A percentile compares a stretch with the other conserved stretches of the same genome.
Conservation (phyloP, 2,888 invertebrate genomes). For the Teleogryllus oceanicus region DNA sequence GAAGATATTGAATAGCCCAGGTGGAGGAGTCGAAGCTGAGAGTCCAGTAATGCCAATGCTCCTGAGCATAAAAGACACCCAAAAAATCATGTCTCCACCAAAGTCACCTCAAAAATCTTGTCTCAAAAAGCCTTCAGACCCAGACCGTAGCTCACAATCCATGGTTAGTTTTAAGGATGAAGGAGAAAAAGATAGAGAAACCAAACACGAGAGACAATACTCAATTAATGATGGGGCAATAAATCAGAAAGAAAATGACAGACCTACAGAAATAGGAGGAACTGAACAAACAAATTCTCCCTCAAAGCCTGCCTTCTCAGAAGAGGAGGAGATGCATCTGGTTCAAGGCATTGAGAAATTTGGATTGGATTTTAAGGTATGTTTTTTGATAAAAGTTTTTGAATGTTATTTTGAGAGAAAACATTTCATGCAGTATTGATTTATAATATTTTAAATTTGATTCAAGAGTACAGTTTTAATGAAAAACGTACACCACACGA, state of each 20-base stretch:
- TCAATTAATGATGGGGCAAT: background rate
- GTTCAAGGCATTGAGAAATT: background rate
- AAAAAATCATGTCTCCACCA: background rate
- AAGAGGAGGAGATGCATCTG: background rate
- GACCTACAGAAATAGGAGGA: background rate
- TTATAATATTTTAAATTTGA: too few relatives aligned
- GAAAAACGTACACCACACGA: background rate
- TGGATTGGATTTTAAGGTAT: background rate
- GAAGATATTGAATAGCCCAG: too few relatives aligned
- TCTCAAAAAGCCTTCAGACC: background rate
- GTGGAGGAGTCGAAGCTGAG: background rate
- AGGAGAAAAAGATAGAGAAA: background rate
- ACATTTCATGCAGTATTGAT: too few relatives aligned
- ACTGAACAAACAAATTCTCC: background rate
- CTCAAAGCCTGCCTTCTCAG: background rate
- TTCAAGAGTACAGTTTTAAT: background rate
- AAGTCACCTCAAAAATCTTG: background rate
- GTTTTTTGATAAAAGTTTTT: background rate
- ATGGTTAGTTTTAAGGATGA: background rate
- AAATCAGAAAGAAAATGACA: background rate
- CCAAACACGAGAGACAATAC: background rate
- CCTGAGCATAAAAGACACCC: background rate
- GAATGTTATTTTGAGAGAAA: background rate
- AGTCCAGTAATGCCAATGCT: background rate
- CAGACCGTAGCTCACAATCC: background rate